Evolutionary conservation across 2,113 vertebrate genomes (phyloP).

Genomic region (Tachysurus vachellii): DNA sequence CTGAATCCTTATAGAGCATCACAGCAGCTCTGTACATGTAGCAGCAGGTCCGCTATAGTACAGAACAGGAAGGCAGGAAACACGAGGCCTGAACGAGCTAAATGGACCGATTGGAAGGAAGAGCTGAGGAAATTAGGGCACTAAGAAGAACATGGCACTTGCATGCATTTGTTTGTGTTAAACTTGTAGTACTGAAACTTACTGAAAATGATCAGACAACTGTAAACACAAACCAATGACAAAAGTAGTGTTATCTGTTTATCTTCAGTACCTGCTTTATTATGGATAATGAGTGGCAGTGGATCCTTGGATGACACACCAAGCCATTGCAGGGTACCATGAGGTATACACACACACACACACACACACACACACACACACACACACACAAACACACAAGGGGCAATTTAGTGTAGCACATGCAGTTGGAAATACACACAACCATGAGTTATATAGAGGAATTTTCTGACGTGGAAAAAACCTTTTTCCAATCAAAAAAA

Average conservation of each 20-base stretch:
- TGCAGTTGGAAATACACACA: not conserved
- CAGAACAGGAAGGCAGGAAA: not conserved
- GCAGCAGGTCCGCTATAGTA: not conserved
- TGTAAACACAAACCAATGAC: not conserved
- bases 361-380: not conserved
- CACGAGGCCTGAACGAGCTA: not conserved
- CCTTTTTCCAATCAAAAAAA: too few relatives aligned
- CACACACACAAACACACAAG: not conserved
- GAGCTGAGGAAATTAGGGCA: not conserved
- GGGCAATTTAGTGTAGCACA: not conserved
- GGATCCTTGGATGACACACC: not conserved
- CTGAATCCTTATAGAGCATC: conserved; percentile 51
- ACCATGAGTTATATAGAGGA: too few relatives aligned
- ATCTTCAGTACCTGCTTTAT: not conserved
- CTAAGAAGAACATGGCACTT: not conserved
- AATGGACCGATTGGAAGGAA: not conserved
- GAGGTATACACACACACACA: not conserved
- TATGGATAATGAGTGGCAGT: not conserved
- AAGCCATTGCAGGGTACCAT: not conserved
- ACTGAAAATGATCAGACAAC: not conserved
- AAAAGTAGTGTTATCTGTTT: not conserved
- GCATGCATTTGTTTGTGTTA: not conserved
- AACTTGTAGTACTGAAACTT: not conserved
- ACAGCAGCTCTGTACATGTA: not conserved
- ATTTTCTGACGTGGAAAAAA: not conserved